Conservation (phyloP, 2,888 invertebrate genomes). For the Protula sp. region DNA sequence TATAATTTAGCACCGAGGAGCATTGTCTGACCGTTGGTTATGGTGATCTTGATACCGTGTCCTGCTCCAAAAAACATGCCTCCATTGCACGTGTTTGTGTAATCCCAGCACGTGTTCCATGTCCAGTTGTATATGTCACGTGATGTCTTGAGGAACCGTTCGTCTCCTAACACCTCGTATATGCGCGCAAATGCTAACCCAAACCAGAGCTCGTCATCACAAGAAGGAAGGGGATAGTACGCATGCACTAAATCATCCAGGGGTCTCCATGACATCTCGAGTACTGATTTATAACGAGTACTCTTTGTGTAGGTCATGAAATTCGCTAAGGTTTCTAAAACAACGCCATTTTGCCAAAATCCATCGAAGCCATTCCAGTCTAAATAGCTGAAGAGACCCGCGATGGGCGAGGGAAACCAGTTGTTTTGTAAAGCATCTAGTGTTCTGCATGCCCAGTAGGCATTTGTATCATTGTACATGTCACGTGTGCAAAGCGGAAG, state of each 20-base stretch:
- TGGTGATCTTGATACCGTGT: neutral
- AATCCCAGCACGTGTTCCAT: neutral
- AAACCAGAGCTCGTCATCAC: slow-evolving; percentile 2
- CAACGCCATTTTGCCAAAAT: slow-evolving; percentile 3
- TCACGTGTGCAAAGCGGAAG: neutral
- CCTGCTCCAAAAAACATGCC: neutral
- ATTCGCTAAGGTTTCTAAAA: neutral
- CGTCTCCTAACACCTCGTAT: neutral
- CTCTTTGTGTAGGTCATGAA: neutral
- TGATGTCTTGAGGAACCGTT: neutral
- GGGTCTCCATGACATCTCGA: neutral
- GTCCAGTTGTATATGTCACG: neutral
- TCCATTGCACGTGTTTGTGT: neutral
- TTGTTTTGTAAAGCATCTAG: neutral
- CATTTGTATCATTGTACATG: neutral
- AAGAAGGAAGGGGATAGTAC: neutral
- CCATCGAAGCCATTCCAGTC: slow-evolving; percentile 4
- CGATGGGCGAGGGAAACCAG: slow-evolving; percentile 3
- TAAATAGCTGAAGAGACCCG: neutral
- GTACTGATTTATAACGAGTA: neutral
- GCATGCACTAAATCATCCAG: neutral
- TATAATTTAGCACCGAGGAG: neutral
- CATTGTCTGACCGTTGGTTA: neutral
- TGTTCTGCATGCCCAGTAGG: neutral
- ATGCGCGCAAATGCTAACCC: neutral